Evolutionary conservation across 2,888 invertebrate species (phyloP), one percentile per base, ranked within the genome.

Genomic region (Campaea margaritaria): DNA sequence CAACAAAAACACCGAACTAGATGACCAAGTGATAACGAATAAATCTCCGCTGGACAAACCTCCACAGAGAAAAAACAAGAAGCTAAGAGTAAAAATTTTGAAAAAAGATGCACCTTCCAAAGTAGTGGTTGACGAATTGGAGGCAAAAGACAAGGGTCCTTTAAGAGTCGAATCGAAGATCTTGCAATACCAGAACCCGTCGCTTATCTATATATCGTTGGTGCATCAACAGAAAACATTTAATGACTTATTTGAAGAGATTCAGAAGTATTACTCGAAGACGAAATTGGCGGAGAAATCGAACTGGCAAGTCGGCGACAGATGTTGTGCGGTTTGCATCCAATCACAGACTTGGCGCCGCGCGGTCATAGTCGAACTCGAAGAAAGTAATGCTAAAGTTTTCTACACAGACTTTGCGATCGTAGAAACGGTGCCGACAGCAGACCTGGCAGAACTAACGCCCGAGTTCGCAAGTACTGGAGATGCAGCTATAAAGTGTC

Each of bases 341-440:
- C 85, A 88, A 12, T 93, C 93, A 12, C 91, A 93, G 39, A 87
- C 91, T 34, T 97, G 95, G 94, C 95, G 94, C 65, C 93, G 97
- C 4, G 87, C 93, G 34, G 87, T 94, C 14, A 71, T 92, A 0
- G 76, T 91, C 0, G 83, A 91, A 52, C 49, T 93, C 0, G 76
- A 83, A 5, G 79, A 83, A 0, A 81, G 86, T 0, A 78, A 81
- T 11, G 88, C 85, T 0, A 87, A 89, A 62, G 94, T 97, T 0
- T 94, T 94, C 63, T 91, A 96, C 42, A 93, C 94, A 13, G 97
- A 97, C 74, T 93, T 94, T 64, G 95, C 95, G 0, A 85, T 87
- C 45, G 85, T 90, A 1, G 93, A 94, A 65, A 86, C 84, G 0
- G 87, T 95, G 12, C 76, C 82, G 0, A 50, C 75, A 0, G 74